Conservation (phyloP, 2,113 vertebrate species). For the Dipodomys spectabilis region DNA sequence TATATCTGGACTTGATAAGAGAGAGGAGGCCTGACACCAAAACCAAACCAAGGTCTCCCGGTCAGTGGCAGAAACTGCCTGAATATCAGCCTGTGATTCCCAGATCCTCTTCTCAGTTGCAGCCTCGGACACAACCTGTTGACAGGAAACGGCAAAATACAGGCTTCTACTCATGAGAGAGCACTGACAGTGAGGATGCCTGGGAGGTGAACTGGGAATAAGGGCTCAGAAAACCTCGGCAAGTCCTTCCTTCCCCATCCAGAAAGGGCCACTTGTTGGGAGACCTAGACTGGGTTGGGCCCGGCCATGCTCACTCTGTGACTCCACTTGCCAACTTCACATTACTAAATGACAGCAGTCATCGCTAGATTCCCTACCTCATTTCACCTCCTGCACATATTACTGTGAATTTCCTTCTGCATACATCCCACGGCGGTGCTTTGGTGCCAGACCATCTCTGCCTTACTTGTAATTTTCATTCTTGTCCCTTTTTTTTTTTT, state of each 20-base stretch:
- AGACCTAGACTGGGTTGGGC: neutral
- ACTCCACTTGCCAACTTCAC: neutral
- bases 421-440: neutral
- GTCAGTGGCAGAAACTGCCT: neutral
- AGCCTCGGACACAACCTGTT: neutral
- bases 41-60: neutral
- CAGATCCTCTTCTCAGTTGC: neutral
- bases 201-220: neutral
- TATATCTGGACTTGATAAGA: neutral
- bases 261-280: neutral
- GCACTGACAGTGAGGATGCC: neutral
- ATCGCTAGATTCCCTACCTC: neutral
- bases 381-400: neutral
- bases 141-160: neutral
- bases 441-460: conserved; percentile 16
- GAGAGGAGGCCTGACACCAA: neutral
- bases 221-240: neutral
- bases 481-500: conserved; percentile 32
- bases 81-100: neutral
- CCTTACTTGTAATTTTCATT: neutral
- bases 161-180: neutral
- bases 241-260: neutral
- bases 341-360: neutral
- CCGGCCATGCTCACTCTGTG: neutral
- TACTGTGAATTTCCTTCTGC: neutral